These are phyloP conservation scores for Acanthacorydalis orientalis DNA, from an alignment of 2,888 invertebrate genomes.

Conservation along the genomic window DNA sequence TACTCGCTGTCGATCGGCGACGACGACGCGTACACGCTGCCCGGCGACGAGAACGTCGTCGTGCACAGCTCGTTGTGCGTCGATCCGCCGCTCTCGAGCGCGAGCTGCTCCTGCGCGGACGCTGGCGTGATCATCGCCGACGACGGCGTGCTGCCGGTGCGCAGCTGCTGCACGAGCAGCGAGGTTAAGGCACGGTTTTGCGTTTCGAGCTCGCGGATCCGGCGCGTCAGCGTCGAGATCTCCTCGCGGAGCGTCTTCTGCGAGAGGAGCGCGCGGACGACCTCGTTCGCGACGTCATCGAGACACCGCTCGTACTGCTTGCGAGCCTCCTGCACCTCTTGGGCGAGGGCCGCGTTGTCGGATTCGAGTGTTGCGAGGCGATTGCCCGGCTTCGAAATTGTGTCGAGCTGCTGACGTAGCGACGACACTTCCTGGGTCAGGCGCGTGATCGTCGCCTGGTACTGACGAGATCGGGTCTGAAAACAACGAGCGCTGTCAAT, in stretches of 20 bases:
- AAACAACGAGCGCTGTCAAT: conserved; percentile 12
- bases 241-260: conserved; percentile 75
- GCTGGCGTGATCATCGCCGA: conserved; percentile 4
- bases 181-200: conserved; percentile 60
- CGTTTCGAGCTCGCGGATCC: conserved; percentile 60
- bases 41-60: conserved; percentile 4
- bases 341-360: conserved; percentile 41
- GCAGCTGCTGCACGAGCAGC: conserved; percentile 46
- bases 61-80: not conserved
- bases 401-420: conserved; percentile 39
- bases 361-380: conserved; percentile 37
- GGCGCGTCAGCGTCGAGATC: conserved; percentile 50
- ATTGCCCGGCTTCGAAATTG: conserved; percentile 28
- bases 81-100: not conserved
- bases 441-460: conserved; percentile 47
- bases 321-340: conserved; percentile 46
- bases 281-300: conserved; percentile 70
- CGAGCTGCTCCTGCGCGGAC: conserved; percentile 2
- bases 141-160: conserved; percentile 18
- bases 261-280: conserved; percentile 63
- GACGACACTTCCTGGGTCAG: conserved; percentile 52
- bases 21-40: conserved; percentile 3
- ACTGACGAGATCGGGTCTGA: conserved; percentile 55
- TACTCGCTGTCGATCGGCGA: not conserved
- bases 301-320: conserved; percentile 63